Conservation (phyloP, 2,797 vertebrate species). For the Tenualosa ilisha region DNA sequence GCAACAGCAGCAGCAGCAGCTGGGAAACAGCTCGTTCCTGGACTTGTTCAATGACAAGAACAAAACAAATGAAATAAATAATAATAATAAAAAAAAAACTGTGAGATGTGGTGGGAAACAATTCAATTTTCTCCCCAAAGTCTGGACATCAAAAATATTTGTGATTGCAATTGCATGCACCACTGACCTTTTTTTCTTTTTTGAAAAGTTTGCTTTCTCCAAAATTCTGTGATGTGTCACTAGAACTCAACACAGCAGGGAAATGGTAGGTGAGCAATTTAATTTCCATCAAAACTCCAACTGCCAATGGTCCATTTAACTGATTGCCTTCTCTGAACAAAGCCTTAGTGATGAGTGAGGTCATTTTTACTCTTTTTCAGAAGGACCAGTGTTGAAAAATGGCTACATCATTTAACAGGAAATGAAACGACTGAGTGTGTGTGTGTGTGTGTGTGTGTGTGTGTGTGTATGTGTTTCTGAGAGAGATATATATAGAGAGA, state of each 20-base stretch:
- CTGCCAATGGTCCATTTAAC: too few relatives aligned
- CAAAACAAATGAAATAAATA: too few relatives aligned
- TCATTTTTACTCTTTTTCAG: too few relatives aligned
- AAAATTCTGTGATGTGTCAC: background rate
- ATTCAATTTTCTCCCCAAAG: background rate
- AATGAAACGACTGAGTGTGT: too few relatives aligned
- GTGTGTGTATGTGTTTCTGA: background rate
- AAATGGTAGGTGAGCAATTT: too few relatives aligned
- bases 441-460: constrained; percentile 9
- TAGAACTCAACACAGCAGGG: too few relatives aligned
- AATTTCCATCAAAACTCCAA: too few relatives aligned
- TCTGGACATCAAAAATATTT: background rate
- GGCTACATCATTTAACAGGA: too few relatives aligned
- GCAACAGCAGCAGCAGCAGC: background rate
- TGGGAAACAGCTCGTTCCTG: background rate
- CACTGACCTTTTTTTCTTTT: background rate
- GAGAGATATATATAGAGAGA: background rate
- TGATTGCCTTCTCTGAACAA: too few relatives aligned
- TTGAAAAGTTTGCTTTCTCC: background rate
- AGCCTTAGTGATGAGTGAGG: too few relatives aligned
- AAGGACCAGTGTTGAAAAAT: too few relatives aligned
- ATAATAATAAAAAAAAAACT: background rate
- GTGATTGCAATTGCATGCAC: background rate
- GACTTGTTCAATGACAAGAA: background rate
- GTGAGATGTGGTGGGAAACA: background rate